These are phyloP conservation scores for Phorcus lineatus DNA, from an alignment of 2,888 invertebrate species.

Conservation along the genomic window DNA sequence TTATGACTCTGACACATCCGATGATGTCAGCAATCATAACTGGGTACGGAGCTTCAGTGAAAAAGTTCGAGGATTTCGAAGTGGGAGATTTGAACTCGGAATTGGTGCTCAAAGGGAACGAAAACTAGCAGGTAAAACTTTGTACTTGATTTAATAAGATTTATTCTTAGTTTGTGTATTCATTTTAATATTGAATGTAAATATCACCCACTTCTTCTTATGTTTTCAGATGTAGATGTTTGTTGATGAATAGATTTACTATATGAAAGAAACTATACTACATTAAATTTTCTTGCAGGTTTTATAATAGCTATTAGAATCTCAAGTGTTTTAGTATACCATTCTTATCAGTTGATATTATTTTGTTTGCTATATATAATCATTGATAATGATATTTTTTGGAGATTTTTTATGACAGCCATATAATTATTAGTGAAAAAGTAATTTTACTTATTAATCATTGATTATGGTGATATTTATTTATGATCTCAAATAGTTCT, in stretches of 20 bases:
- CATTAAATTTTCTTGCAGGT: no score
- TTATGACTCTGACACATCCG: not conserved
- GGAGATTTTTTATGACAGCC: not conserved
- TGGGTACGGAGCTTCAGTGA: constrained; percentile 71
- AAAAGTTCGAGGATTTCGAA: constrained; percentile 56
- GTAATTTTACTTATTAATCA: no score
- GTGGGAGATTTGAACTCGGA: constrained; percentile 58
- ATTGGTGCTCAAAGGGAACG: constrained; percentile 55
- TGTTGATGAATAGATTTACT: no score
- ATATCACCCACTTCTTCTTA: not conserved
- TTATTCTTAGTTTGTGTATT: no score
- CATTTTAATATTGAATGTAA: not conserved
- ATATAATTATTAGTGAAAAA: no score
- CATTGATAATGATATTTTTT: not conserved
- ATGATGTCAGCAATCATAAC: constrained; percentile 33
- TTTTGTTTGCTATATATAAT: no score
- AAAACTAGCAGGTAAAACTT: constrained; percentile 61
- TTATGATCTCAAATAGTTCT: not conserved
- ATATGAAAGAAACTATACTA: no score
- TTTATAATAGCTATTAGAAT: no score
- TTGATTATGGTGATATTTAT: not conserved
- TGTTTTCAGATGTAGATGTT: not conserved
- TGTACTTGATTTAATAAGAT: no score
- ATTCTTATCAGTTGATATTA: no score
- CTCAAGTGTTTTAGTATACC: no score